Base-by-base conservation (phyloP, 2,113 vertebrate species). In the Amazona guildingii region DNA sequence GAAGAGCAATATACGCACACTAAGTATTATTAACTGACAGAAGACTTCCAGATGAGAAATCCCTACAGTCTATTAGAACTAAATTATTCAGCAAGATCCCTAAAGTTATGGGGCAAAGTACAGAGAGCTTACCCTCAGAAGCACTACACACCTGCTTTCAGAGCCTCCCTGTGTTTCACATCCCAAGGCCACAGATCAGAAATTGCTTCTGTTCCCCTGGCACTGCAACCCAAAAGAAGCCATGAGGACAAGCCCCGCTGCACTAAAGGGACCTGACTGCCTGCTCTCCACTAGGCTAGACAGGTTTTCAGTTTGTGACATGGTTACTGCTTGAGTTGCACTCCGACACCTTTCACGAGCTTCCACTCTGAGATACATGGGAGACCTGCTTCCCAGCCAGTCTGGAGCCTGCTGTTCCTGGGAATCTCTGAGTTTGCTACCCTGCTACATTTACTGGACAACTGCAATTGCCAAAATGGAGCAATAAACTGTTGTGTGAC, bases 11-110 rank as follows among this genome's bases (percentile, higher is more conserved):
- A 75, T 35, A 92, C 0, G 1, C 76, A 96, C 61, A 96, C 57
- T 77, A 94, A 96, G 69, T 84, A 83, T 95, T 94, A 94, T 87
- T 92, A 96, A 91, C 77, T 80, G 70, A 84, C 94, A 95, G 73
- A 84, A 92, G 77, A 64, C 27, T 62, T 75, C 31, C 43, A 88
- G 0, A 7, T 86, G 93, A 92, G 64, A 86, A 83, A 54, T 83
- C 80, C 46, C 80, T 57, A 27, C 35, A 89, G 83, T 46, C 74
- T 86, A 43, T 67, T 83, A 69, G 35, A 77, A 55, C 4, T 90
- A 75, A 87, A 91, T 88, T 88, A 86, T 95, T 90, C 61, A 93
- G n/a, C 1, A 5, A 48, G 25, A 15, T 86, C 39, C 64, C 79
- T 43, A 92, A 95, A 96, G 90, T 80, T 72, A 70, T 17, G 33